Percentiles rank a stretch among this genome's conserved stretches.
These are phyloP conservation scores for Hedya salicella DNA, from an alignment of 2,888 invertebrate species.

Conservation along the genomic window DNA sequence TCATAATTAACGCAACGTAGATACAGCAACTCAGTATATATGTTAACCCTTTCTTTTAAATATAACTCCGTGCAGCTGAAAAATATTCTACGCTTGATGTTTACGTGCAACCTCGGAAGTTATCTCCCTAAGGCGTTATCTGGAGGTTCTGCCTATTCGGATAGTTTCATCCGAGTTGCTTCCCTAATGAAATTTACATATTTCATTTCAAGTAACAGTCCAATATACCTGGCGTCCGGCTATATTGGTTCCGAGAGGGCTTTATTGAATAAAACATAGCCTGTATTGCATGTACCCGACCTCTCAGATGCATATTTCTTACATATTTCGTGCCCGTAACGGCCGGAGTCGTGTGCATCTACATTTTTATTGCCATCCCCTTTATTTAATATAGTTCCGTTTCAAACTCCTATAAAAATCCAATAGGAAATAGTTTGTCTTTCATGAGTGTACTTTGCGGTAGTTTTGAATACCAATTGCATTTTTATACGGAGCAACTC, in stretches of 20 bases:
- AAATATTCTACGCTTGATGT: conserved; percentile 24
- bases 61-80: neutral
- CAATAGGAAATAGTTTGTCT: conserved; percentile 44
- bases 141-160: conserved; percentile 43
- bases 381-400: conserved; percentile 53
- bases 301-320: conserved; percentile 74
- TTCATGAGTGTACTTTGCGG: conserved; percentile 44
- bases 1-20: conserved; percentile 15
- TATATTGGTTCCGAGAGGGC: conserved; percentile 73
- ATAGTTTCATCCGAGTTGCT: conserved; percentile 33
- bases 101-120: conserved; percentile 25
- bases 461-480: conserved; percentile 43
- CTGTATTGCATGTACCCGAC: conserved; percentile 74
- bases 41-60: conserved; percentile 14
- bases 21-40: conserved; percentile 1
- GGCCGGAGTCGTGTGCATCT: conserved; percentile 64
- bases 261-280: conserved; percentile 78
- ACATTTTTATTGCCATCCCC: conserved; percentile 69
- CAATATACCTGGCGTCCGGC: conserved; percentile 61
- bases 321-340: conserved; percentile 63
- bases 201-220: conserved; percentile 60
- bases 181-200: conserved; percentile 47
- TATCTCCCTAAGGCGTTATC: conserved; percentile 29
- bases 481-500: conserved; percentile 37
- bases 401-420: conserved; percentile 50